These are phyloP conservation scores for Pseudomyrmex gracilis DNA, from an alignment of 1,140 invertebrate genomes.

Conservation along the genomic window DNA sequence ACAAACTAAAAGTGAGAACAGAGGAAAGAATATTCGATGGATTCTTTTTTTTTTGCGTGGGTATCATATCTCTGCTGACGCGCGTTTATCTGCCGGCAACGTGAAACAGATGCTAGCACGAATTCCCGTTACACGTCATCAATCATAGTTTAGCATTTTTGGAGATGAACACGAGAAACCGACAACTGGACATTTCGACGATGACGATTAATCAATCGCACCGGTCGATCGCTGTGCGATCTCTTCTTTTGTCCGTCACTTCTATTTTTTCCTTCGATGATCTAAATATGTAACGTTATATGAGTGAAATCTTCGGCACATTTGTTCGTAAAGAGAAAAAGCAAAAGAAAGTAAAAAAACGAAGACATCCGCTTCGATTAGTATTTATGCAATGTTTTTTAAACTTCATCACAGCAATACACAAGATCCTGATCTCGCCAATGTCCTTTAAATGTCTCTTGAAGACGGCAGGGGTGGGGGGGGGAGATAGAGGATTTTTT, in stretches of 20 bases:
- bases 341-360: neutral
- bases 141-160: neutral
- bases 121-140: conserved; percentile 34
- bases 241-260: neutral
- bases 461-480: neutral
- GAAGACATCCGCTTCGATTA: neutral
- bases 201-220: neutral
- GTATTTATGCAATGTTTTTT: neutral
- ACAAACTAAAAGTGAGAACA: neutral
- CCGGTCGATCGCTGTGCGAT: neutral
- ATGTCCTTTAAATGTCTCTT: neutral
- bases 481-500: too few species aligned
- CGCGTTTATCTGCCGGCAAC: neutral
- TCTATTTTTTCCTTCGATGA: neutral
- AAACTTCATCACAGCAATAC: neutral
- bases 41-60: neutral
- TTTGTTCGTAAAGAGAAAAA: neutral
- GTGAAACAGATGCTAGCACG: conserved; percentile 6
- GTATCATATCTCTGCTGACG: too few species aligned
- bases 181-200: neutral
- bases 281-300: neutral
- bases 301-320: neutral
- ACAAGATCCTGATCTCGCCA: neutral
- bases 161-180: neutral
- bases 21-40: neutral